Conservation (phyloP, 1,140 invertebrate species). For the Triops cancriformis region DNA sequence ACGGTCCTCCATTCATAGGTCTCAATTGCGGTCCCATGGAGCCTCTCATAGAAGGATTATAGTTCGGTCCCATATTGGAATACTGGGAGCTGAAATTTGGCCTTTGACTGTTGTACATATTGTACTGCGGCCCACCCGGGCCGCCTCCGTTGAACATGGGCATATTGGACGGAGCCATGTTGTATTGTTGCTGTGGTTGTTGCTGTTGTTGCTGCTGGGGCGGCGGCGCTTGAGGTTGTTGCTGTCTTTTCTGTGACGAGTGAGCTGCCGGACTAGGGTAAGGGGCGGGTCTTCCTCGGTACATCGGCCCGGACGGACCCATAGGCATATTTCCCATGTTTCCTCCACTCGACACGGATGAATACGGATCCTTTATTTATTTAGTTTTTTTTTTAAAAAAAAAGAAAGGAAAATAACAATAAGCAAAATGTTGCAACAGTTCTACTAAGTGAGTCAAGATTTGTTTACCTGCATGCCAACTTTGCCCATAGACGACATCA, state of each 20-base stretch:
- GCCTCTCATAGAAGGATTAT: not conserved
- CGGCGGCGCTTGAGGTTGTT: conserved; percentile 38
- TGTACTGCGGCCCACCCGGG: conserved; percentile 25
- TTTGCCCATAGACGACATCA: conserved; percentile 39
- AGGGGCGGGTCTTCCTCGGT: conserved; percentile 59
- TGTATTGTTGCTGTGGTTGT: conserved; percentile 32
- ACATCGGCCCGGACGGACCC: conserved; percentile 38
- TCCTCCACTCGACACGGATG: not conserved
- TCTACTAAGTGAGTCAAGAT: not conserved
- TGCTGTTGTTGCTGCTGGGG: conserved; percentile 30
- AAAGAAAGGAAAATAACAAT: not conserved
- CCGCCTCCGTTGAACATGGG: conserved; percentile 33
- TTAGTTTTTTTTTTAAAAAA: conserved; percentile 29
- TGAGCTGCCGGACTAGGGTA: conserved; percentile 72
- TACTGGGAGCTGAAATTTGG: conserved; percentile 29
- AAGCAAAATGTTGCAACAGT: not conserved
- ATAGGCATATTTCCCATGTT: conserved; percentile 6
- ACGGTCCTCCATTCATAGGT: not conserved
- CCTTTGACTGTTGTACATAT: conserved; percentile 30
- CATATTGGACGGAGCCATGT: conserved; percentile 27
- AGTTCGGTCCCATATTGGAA: conserved; percentile 5
- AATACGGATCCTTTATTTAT: not conserved
- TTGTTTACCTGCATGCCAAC: conserved; percentile 51
- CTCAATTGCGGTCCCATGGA: conserved; percentile 8
- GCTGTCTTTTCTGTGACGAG: conserved; percentile 63